These are phyloP conservation scores for Ginglymostoma cirratum DNA, from an alignment of 2,113 vertebrate species.

Conservation along the genomic window DNA sequence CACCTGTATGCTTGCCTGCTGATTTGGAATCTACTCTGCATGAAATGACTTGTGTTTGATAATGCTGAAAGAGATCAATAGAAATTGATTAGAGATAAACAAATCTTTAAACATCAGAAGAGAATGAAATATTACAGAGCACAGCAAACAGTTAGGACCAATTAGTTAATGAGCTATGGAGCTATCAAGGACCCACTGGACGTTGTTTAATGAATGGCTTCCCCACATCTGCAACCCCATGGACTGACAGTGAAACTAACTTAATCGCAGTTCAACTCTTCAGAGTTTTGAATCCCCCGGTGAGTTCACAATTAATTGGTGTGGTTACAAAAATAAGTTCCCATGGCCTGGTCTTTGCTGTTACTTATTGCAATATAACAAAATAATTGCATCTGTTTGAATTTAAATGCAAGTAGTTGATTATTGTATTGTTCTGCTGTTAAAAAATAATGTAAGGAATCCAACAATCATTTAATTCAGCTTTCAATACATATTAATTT, in stretches of 20 bases:
- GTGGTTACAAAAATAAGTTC: neutral
- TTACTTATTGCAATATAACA: too few species aligned
- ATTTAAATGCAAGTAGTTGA: neutral
- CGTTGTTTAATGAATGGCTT: neutral
- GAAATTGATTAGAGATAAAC: neutral
- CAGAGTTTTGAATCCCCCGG: neutral
- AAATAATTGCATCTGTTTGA: neutral
- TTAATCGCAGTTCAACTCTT: neutral
- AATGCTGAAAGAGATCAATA: neutral
- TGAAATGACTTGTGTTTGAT: neutral
- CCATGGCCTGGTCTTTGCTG: too few species aligned
- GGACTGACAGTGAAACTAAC: neutral
- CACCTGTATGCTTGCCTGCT: too few species aligned
- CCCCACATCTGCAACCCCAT: neutral
- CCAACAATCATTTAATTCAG: too few species aligned
- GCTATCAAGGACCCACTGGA: neutral
- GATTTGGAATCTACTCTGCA: neutral
- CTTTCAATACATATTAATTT: neutral
- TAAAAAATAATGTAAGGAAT: neutral
- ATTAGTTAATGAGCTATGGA: neutral
- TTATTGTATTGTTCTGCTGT: neutral
- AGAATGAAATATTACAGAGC: neutral
- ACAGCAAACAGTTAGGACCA: neutral
- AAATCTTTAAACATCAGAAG: neutral
- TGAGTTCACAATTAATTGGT: neutral